These are phyloP conservation scores for Nysson spinosus DNA, from an alignment of 2,888 invertebrate genomes.

Conservation along the genomic window DNA sequence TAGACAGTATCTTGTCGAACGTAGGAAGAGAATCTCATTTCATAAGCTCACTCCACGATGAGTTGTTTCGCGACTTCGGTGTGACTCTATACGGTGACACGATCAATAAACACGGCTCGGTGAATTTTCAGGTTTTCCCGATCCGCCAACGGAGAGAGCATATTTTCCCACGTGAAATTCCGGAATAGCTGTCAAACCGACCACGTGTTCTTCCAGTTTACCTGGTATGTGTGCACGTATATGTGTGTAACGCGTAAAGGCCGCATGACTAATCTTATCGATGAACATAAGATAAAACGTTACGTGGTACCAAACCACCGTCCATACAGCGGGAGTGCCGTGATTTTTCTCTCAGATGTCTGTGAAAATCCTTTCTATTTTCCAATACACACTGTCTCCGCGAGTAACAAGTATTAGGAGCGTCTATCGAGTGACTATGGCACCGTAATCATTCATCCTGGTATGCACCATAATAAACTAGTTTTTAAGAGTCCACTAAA, in stretches of 20 bases:
- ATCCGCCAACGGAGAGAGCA: conserved; percentile 17
- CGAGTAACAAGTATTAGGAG: too few species aligned
- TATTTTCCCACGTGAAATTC: conserved; percentile 38
- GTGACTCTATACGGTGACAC: conserved; percentile 1
- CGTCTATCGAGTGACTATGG: too few species aligned
- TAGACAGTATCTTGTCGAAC: too few species aligned
- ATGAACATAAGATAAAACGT: neutral
- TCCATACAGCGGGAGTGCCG: neutral
- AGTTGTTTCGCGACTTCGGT: conserved; percentile 23
- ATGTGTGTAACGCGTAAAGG: neutral
- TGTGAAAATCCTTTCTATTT: too few species aligned
- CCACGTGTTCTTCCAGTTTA: conserved; percentile 39
- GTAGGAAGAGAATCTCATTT: too few species aligned
- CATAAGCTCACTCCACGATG: too few species aligned
- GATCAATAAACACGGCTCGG: conserved; percentile 45
- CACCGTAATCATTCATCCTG: too few species aligned
- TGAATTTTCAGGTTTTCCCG: conserved; percentile 44
- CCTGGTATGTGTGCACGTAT: conserved; percentile 20
- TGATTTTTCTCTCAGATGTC: neutral
- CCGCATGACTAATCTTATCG: conserved; percentile 17
- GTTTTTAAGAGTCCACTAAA: too few species aligned
- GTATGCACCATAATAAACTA: too few species aligned
- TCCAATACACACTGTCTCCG: too few species aligned
- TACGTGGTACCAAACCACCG: neutral
- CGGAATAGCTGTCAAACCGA: conserved; percentile 34